These are phyloP conservation scores for Microcaecilia unicolor DNA, from an alignment of 2,797 vertebrate genomes.

Conservation along the genomic window DNA sequence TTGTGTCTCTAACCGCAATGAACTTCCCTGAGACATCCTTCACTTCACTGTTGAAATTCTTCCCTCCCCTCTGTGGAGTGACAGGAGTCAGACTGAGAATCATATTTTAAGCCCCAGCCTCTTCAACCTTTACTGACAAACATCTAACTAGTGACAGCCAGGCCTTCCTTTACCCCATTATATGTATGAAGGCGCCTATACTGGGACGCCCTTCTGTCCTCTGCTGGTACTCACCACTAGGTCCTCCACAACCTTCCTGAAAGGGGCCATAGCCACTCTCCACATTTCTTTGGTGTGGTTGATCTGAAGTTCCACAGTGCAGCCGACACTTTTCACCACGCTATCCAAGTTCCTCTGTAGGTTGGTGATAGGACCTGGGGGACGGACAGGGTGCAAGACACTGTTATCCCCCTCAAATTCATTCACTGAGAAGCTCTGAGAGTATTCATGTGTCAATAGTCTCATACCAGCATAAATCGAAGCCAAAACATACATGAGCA, in stretches of 20 bases:
- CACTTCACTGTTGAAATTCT: slow-evolving; percentile 36
- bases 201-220: neutral
- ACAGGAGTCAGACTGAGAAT: no score
- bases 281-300: slow-evolving; percentile 62
- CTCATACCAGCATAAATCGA: slow-evolving; percentile 65
- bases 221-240: slow-evolving; percentile 56
- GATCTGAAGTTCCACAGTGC: slow-evolving; percentile 76
- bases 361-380: slow-evolving; percentile 68
- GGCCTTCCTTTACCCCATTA: no score
- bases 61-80: slow-evolving; percentile 44
- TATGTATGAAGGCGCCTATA: neutral
- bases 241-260: slow-evolving; percentile 46
- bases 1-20: slow-evolving; percentile 54
- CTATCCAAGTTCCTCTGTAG: slow-evolving; percentile 60
- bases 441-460: no score
- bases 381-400: neutral
- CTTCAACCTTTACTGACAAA: neutral
- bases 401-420: no score
- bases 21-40: slow-evolving; percentile 46
- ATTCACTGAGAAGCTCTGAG: no score
- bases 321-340: slow-evolving; percentile 65
- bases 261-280: slow-evolving; percentile 45
- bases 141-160: neutral
- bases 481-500: slow-evolving; percentile 57
- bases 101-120: neutral